Evolutionary conservation across 2,113 vertebrate species (phyloP), one percentile per base, ranked within the genome.

Genomic region (Stigmatopora argus): DNA sequence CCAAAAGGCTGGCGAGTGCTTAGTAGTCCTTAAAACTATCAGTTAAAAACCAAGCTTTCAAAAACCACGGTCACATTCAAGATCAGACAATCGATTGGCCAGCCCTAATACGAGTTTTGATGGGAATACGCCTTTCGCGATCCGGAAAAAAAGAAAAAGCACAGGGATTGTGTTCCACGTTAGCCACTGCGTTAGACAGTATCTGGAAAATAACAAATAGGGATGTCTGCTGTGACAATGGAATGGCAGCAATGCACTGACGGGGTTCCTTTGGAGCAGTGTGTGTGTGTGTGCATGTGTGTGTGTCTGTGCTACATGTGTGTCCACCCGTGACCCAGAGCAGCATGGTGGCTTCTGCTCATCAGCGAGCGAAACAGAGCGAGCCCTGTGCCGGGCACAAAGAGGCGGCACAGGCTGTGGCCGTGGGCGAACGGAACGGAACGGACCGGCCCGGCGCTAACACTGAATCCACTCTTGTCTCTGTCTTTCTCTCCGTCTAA

Each of bases 121-220:
- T n/a, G n/a, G n/a, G n/a, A 31, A 31, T 31, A 31, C 26, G 26
- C 26, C 26, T 31, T 31, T 3, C 3, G 26, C 26, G 7, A 41
- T 41, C 6, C 9, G 38, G 9, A 9, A 41, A 41, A 41, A 8
- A 41, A 41, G 38, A 38, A 19, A 59, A 59, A 4, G 57, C 21
- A 59, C 18, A 2, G 15, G 26, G 17, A n/a, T 18, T 59, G 31
- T 38, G 34, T 59, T 59, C 23, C 3, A 38, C 17, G 15, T 59
- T 19, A 58, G 57, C 34, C 7, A 77, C 87, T 86, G 47, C 83
- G 74, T 73, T 74, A 86, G 87, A 89, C 83, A 83, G 87, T 66
- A 74, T 81, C 86, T 79, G 65, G 47, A 72, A 85, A 87, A 67
- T 65, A 74, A 69, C 56, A 67, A 52, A 51, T 60, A 75, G 76